Percentiles rank a stretch among this genome's conserved stretches.
Evolutionary conservation across 2,797 vertebrate genomes (phyloP).

Genomic region (Epinephelus coioides): DNA sequence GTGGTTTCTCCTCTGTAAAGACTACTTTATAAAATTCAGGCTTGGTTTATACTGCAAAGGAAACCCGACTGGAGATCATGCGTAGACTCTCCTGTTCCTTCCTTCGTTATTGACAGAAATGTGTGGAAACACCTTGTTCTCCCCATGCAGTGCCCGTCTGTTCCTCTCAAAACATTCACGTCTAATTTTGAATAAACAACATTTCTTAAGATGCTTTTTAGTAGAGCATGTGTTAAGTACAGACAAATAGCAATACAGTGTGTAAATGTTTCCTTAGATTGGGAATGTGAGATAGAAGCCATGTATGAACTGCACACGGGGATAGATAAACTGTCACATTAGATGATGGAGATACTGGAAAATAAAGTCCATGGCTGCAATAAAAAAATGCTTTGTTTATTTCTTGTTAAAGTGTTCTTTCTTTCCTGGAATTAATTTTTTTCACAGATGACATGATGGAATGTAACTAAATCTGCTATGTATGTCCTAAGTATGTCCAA

Average conservation of each 20-base stretch:
- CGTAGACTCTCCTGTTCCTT: not conserved
- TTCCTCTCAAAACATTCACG: slow-evolving; percentile 8
- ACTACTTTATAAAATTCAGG: slow-evolving; percentile 6
- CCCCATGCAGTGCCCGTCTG: not conserved
- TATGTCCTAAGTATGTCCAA: too few species aligned
- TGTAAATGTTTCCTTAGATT: not conserved
- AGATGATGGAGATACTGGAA: slow-evolving; percentile 8
- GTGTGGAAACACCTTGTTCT: not conserved
- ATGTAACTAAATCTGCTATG: not conserved
- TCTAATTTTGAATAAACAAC: slow-evolving; percentile 1
- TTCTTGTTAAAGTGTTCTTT: not conserved
- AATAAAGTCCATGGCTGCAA: slow-evolving; percentile 42
- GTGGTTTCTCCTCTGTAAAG: slow-evolving; percentile 3
- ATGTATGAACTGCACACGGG: slow-evolving; percentile 24
- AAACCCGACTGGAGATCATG: slow-evolving; percentile 22
- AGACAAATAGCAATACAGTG: not conserved
- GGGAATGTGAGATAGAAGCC: slow-evolving; percentile 1
- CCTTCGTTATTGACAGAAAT: not conserved
- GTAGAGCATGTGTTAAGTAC: slow-evolving; percentile 1
- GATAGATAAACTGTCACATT: slow-evolving; percentile 11
- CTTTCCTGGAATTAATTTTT: not conserved
- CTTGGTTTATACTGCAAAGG: slow-evolving; percentile 28
- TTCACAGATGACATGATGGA: not conserved
- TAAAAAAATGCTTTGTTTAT: not conserved
- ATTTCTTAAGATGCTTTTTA: slow-evolving; percentile 10